These are phyloP conservation scores for Oscheius myriophilus DNA, from an alignment of 2,888 invertebrate genomes.

Conservation along the genomic window DNA sequence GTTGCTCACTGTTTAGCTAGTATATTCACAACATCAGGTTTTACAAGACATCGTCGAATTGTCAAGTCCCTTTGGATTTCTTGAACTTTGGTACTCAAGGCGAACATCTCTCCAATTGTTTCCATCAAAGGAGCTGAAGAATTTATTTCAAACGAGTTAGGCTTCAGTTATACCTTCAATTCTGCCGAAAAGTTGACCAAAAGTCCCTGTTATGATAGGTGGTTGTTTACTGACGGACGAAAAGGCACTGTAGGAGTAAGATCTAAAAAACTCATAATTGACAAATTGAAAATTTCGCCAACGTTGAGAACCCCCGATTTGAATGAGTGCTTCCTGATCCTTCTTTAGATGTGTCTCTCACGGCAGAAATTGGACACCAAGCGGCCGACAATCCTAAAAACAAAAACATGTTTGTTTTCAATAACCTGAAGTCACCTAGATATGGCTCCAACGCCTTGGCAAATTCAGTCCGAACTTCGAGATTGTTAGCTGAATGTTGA, in stretches of 20 bases:
- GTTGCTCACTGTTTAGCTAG: slow-evolving; percentile 49
- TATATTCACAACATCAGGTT: slow-evolving; percentile 49
- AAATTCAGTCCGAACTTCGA: slow-evolving; percentile 38
- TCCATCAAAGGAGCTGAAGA: slow-evolving; percentile 40
- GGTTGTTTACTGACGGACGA: slow-evolving; percentile 61
- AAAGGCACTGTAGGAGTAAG: slow-evolving; percentile 36
- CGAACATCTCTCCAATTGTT: slow-evolving; percentile 45
- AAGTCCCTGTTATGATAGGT: slow-evolving; percentile 48
- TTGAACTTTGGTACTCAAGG: slow-evolving; percentile 75
- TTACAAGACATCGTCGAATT: slow-evolving; percentile 75
- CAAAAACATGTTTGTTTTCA: neutral
- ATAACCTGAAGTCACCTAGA: slow-evolving; percentile 24
- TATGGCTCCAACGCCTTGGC: slow-evolving; percentile 51
- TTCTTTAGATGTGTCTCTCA: slow-evolving; percentile 26
- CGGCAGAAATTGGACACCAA: slow-evolving; percentile 49
- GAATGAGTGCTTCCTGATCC: slow-evolving; percentile 32
- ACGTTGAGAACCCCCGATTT: slow-evolving; percentile 23
- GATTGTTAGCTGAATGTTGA: slow-evolving; percentile 4
- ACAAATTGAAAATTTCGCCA: neutral
- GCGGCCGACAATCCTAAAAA: slow-evolving; percentile 43
- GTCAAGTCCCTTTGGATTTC: slow-evolving; percentile 81
- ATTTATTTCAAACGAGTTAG: neutral
- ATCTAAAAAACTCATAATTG: slow-evolving; percentile 9
- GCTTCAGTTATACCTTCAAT: slow-evolving; percentile 46
- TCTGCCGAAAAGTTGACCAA: slow-evolving; percentile 63